A percentile compares a stretch with the other conserved stretches of the same genome.
These are phyloP conservation scores for Rousettus madagascariensis DNA, from an alignment of 2,797 vertebrate genomes.

Conservation along the genomic window DNA sequence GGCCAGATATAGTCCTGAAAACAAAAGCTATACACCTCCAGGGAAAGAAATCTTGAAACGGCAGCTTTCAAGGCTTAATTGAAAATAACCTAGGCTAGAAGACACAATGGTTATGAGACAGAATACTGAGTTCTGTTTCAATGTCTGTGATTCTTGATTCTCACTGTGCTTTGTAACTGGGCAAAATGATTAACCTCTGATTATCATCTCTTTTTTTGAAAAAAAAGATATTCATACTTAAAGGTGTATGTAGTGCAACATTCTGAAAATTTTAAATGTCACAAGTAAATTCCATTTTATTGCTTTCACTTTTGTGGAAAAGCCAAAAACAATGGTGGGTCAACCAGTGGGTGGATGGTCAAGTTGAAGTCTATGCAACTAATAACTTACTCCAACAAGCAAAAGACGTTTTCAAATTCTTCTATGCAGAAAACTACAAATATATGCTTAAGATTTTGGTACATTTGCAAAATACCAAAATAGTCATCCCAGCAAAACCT, in stretches of 20 bases:
- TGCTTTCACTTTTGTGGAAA: neutral
- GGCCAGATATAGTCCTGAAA: neutral
- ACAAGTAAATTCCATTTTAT: neutral
- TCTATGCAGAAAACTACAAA: neutral
- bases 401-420: neutral
- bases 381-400: neutral
- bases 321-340: neutral
- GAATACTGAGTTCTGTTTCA: neutral
- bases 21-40: neutral
- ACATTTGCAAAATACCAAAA: neutral
- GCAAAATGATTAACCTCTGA: neutral
- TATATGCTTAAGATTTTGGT: neutral
- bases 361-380: neutral
- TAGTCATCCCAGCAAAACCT: neutral
- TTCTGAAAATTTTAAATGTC: slow-evolving; percentile 31
- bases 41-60: neutral
- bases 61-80: neutral
- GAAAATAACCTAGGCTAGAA: neutral
- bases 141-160: neutral
- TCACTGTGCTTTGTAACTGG: neutral
- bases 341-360: neutral
- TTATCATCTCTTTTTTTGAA: neutral
- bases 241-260: neutral
- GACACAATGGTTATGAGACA: neutral
- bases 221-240: slow-evolving; percentile 4